Evolutionary conservation across 1,140 invertebrate species (phyloP).

Genomic region (Pseudomyrmex cubaensis): DNA sequence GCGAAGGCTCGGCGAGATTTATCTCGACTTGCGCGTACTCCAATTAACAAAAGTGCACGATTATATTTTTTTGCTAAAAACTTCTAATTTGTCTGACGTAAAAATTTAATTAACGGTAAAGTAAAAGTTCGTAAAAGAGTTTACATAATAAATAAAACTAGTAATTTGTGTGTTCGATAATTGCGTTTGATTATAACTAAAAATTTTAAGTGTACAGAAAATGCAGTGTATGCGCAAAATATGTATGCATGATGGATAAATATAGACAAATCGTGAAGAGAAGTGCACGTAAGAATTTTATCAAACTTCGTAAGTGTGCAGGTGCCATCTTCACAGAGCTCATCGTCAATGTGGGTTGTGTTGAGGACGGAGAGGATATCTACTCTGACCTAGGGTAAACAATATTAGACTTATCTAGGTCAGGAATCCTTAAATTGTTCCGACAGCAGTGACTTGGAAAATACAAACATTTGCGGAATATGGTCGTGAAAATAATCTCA

Average conservation of each 20-base stretch:
- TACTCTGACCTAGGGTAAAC: neutral
- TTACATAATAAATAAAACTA: no score
- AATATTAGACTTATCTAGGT: slow-evolving; percentile 1
- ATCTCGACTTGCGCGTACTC: neutral
- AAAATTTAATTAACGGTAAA: neutral
- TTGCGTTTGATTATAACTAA: no score
- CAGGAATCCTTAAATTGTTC: neutral
- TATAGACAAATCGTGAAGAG: no score
- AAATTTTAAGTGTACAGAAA: no score
- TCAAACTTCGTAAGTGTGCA: no score
- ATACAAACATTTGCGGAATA: neutral
- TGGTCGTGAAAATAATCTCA: neutral
- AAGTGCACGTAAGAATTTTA: no score
- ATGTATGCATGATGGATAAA: no score
- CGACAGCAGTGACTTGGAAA: neutral
- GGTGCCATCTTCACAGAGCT: no score
- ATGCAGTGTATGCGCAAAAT: no score
- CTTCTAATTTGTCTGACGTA: neutral
- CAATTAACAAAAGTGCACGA: slow-evolving; percentile 23
- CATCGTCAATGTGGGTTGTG: no score
- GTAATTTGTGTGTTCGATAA: no score
- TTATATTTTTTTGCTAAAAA: neutral
- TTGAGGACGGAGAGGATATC: neutral
- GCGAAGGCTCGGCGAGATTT: neutral
- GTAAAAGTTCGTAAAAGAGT: no score